These are phyloP conservation scores for Xylota segnis DNA, from an alignment of 2,888 invertebrate species.

Conservation along the genomic window DNA sequence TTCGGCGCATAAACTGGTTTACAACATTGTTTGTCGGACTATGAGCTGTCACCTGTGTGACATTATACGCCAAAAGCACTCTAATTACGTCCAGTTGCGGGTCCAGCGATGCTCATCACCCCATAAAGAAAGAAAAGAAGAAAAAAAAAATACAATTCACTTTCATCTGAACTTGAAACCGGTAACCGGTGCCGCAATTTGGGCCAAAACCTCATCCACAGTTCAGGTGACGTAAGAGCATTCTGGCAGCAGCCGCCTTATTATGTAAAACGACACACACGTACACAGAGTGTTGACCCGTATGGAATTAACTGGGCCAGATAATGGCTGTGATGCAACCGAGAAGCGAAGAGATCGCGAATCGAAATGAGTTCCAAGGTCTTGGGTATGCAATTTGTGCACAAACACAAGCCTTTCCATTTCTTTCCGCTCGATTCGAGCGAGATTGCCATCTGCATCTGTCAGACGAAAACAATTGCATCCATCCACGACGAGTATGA, in stretches of 20 bases:
- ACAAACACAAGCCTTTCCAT: constrained; percentile 38
- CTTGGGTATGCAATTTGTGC: constrained; percentile 62
- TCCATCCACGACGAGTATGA: constrained; percentile 22
- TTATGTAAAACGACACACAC: constrained; percentile 40
- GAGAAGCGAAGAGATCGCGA: constrained; percentile 39
- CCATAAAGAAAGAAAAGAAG: constrained; percentile 3
- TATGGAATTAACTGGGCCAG: constrained; percentile 54
- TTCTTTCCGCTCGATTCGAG: constrained; percentile 7
- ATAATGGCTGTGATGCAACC: constrained; percentile 62
- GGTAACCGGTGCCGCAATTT: constrained; percentile 32
- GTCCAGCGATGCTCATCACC: constrained; percentile 10
- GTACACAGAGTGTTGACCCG: constrained; percentile 58
- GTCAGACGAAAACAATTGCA: constrained; percentile 27
- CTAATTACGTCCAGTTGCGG: constrained; percentile 2
- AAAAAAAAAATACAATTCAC: constrained; percentile 20
- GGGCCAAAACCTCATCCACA: constrained; percentile 38
- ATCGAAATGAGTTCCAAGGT: constrained; percentile 66
- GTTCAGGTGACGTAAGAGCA: constrained; percentile 49
- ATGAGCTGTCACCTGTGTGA: constrained; percentile 1
- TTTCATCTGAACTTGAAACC: constrained; percentile 68
- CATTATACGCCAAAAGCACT: constrained; percentile 2
- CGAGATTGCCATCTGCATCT: constrained; percentile 13
- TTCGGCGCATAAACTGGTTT: constrained; percentile 38
- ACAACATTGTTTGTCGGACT: not conserved
- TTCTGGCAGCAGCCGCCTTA: constrained; percentile 1